Evolutionary conservation across 2,888 invertebrate species (phyloP), one percentile per base, ranked within the genome.

Genomic region (Mythimna lalbum): DNA sequence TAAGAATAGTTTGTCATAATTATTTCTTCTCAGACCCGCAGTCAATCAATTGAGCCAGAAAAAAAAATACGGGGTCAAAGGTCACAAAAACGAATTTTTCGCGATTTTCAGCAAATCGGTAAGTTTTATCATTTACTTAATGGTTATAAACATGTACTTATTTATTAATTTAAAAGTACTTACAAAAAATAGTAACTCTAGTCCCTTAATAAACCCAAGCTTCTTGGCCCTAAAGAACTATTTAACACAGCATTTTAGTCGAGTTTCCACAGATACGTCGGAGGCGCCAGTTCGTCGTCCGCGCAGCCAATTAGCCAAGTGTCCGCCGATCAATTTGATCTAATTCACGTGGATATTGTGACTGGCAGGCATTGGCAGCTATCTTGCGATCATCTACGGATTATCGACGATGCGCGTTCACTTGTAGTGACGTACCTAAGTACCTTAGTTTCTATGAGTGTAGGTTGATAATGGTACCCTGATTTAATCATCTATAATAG

Each of bases 201-300:
- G 10, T 9, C 31, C 19, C n/a, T 39, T 65, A 23, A 1, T 57
- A 59, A 65, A 7, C 57, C 12, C 21, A 59, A 47, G 27, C 19
- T 43, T 55, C 53, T 9, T 55, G 49, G 17, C 31, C 17, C 60
- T 60, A 69, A 53, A 31, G 0, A 52, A 47, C 49, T 55, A 65
- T 59, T 67, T 49, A 43, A 47, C 27, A 47, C 56, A 59, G 61
- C 57, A 70, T 79, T 79, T 82, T 69, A 70, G 33, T 75, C 68
- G 52, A 31, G 69, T 63, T 78, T 75, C 47, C 57, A 69, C 63
- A 64, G 47, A 61, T 69, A 66, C 47, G 50, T 74, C 43, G 14
- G 1, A 61, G 82, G 78, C 82, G 83, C 82, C 80, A 64, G 43
- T 33, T 43, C 33, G 81, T 69, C 80, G 82, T 66, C 61, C 63